Base-by-base conservation (phyloP, 2,888 invertebrate species). In the Tromatobia lineatoria region DNA sequence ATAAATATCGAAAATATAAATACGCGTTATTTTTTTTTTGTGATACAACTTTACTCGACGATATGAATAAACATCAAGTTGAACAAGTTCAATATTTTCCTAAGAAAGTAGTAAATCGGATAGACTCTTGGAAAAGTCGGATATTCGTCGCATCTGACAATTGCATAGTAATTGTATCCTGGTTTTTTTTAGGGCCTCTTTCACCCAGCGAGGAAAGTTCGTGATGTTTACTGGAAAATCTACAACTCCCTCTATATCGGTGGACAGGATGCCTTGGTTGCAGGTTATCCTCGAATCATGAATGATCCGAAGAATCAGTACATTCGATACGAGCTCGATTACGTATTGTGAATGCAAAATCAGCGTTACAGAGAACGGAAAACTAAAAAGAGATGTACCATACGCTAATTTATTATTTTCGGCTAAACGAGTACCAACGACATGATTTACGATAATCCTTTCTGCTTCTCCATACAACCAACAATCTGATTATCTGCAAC, bases 191-290 rank as follows among this genome's bases (percentile, higher is more conserved):
- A 98, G 97, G 99, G 99, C 47, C 94, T 99, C 66, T 99, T 99
- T 94, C 99, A 99, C 94, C 99, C 99, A 0, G 99, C 99, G 10
- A 95, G 99, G 80, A 99, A 99, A 95, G 99, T 99, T 0, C 96
- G 99, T 42, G 99, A 99, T 93, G 99, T 99, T 0, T 99, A 99
- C 93, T 99, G 99, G 99, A 99, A 99, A 94, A 99, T 99, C 89
- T 99, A 99, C 94, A 99, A 99, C 95, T 99, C 99, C 0, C 95
- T 99, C 74, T 99, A 99, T 92, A 99, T 99, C 89, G 99, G 99
- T 34, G 99, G 99, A 7, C 99, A 99, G 94, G 99, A 99, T 94
- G 98, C 99, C 0, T 95, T 99, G 73, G 99, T 99, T 42, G 98
- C 98, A 61, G 99, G 99, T 18, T 99, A 99, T 94, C 99, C 99